Evolutionary conservation across 2,888 invertebrate species (phyloP), one percentile per base, ranked within the genome.

Genomic region (Drosophila nigricruria): DNA sequence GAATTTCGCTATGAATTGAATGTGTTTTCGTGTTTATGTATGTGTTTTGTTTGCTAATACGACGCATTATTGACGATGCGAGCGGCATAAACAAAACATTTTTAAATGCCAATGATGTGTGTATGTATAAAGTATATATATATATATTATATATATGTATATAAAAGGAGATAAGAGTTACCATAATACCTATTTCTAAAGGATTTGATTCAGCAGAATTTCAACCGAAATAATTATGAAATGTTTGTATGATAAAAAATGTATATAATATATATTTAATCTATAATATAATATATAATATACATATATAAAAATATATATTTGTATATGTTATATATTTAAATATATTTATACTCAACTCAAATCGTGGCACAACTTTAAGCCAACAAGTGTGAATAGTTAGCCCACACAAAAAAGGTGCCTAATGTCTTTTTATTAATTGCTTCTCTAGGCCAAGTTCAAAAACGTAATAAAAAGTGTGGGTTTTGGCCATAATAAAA

Each of bases 51-150:
- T 54, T 56, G 42, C 43, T 69, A 79, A 73, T 66, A 66, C 78
- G 69, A 66, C 76, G 69, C 70, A 79, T 72, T 76, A 62, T 59
- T 47, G 52, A 42, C 32, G 34, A 36, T 27, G 62, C 52, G 34
- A 16, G 53, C 30, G 62, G 45, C 59, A 65, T 70, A 73, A 76
- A 69, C 72, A 77, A 79, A 69, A 60, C 65, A 62, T 70, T 74
- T 53, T 53, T 64, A 79, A 74, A 82, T 61, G 61, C 67, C 60
- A 77, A 70, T 68, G 62, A 34, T 45, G 56, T 58, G 32, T 61
- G 61, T 67, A 57, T 58, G 34, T 63, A 56, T 69, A 72, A 61
- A 67, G 69, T 71, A 72, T 62, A 70, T 82, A 73, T 85, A 43
- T 18, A 40, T 9, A 5, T 6, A 45, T 12, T n/a, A 14, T 0